Evolutionary conservation across 1,140 invertebrate genomes (phyloP).

Genomic region (Halotydeus destructor): DNA sequence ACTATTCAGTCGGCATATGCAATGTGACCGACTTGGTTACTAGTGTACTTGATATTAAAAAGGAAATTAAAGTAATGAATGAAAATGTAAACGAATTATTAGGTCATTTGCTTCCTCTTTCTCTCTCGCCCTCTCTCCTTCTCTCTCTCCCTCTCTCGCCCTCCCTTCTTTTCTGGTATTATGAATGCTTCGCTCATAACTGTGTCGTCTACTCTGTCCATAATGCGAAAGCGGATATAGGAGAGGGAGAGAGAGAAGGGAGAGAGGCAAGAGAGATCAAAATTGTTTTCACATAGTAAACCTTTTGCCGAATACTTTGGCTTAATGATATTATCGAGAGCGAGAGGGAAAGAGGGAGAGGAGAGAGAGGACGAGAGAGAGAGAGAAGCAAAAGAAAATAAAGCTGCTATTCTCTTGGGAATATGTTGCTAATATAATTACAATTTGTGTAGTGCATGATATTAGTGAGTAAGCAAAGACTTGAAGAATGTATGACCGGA

Average conservation of each 20-base stretch:
- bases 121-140: too few relatives aligned
- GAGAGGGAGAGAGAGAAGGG: neutral
- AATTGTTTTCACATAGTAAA: neutral
- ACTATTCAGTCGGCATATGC: too few relatives aligned
- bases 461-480: neutral
- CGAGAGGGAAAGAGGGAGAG: neutral
- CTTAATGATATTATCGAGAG: neutral
- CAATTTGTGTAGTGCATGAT: neutral
- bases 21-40: too few relatives aligned
- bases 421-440: neutral
- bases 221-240: neutral
- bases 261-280: neutral
- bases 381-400: neutral
- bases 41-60: too few relatives aligned
- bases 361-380: too few relatives aligned
- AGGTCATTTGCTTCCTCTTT: neutral
- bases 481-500: too few relatives aligned
- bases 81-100: constrained; percentile 7
- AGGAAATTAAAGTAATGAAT: too few relatives aligned
- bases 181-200: neutral
- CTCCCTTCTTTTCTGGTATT: neutral
- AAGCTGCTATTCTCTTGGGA: neutral
- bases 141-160: neutral
- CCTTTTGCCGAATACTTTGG: neutral
- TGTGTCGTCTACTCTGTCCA: neutral